A percentile compares a stretch with the other conserved stretches of the same genome.
These are phyloP conservation scores for Bombus superbus DNA, from an alignment of 1,140 invertebrate species.

Conservation along the genomic window DNA sequence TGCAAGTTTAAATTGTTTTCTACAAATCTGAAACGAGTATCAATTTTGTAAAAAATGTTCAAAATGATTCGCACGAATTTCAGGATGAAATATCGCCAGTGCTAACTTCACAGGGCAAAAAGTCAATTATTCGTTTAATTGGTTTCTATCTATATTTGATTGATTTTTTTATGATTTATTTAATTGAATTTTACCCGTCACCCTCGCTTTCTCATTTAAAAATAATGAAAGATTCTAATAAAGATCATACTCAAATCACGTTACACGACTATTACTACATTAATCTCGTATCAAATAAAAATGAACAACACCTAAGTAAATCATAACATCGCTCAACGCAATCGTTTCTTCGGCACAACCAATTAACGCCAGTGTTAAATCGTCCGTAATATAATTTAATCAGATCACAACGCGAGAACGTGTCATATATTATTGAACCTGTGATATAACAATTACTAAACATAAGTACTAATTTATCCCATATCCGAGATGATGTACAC, in stretches of 20 bases:
- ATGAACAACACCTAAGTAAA: neutral
- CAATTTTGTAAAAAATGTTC: neutral
- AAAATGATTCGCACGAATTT: neutral
- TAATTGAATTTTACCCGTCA: neutral
- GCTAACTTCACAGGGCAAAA: no score
- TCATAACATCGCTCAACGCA: neutral
- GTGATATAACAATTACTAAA: slow-evolving; percentile 41
- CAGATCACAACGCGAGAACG: slow-evolving; percentile 67
- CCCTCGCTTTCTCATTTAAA: no score
- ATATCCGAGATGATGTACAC: slow-evolving; percentile 30
- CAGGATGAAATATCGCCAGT: neutral
- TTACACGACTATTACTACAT: no score
- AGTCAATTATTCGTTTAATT: neutral
- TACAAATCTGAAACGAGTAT: no score
- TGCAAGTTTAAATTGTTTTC: no score
- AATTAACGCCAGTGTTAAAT: slow-evolving; percentile 65
- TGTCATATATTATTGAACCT: slow-evolving; percentile 58
- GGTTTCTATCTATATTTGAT: no score
- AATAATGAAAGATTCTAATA: no score
- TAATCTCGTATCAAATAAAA: neutral
- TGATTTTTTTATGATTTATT: neutral
- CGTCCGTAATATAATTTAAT: slow-evolving; percentile 73
- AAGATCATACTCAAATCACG: no score
- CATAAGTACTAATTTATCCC: slow-evolving; percentile 66
- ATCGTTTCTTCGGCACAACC: slow-evolving; percentile 18